These are phyloP conservation scores for Napeogenes sylphis DNA, from an alignment of 2,888 invertebrate genomes.

Conservation along the genomic window DNA sequence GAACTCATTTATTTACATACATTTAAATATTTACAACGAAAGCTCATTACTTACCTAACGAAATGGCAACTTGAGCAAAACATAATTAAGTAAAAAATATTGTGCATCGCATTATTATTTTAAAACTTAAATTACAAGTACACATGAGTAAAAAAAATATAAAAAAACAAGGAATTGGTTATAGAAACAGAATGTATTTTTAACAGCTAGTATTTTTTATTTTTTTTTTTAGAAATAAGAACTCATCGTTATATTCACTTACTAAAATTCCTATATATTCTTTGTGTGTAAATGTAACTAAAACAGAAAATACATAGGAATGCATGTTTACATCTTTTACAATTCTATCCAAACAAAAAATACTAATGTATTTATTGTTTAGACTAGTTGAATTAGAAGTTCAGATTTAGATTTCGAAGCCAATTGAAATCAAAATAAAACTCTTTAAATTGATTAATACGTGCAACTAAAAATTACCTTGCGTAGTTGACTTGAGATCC, in stretches of 20 bases:
- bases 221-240: too few species aligned
- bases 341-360: constrained; percentile 20
- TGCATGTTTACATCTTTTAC: too few species aligned
- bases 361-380: background rate
- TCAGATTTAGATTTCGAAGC: constrained; percentile 23
- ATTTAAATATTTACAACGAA: constrained; percentile 57
- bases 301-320: too few species aligned
- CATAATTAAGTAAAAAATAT: constrained; percentile 44
- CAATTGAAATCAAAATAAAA: constrained; percentile 27
- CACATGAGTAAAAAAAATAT: constrained; percentile 24
- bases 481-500: constrained; percentile 15
- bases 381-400: background rate
- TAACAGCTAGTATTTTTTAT: too few species aligned
- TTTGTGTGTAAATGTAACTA: too few species aligned
- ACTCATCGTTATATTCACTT: too few species aligned
- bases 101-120: constrained; percentile 39
- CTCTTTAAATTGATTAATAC: constrained; percentile 41
- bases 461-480: constrained; percentile 19
- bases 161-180: constrained; percentile 19
- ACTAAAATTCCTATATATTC: too few species aligned
- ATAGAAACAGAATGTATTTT: background rate
- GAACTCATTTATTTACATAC: constrained; percentile 75
- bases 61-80: constrained; percentile 75
- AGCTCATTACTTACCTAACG: constrained; percentile 46
- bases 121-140: constrained; percentile 30